Conservation (phyloP, 2,888 invertebrate genomes). For the Meteorus cinctellus region DNA sequence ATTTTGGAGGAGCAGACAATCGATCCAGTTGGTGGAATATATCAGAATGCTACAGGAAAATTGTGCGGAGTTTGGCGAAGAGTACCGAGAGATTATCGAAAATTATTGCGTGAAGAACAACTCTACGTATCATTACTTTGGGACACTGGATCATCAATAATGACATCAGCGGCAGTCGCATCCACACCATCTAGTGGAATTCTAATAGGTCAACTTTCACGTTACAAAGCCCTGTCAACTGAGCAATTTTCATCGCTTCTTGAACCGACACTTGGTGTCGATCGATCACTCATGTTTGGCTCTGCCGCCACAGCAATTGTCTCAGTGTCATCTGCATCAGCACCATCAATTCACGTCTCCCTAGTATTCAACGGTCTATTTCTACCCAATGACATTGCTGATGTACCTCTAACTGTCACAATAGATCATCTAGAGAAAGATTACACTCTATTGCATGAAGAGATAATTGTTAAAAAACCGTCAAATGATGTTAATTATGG, state of each 20-base stretch:
- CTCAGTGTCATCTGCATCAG: constrained; percentile 85
- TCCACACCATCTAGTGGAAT: constrained; percentile 61
- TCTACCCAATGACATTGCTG: constrained; percentile 77
- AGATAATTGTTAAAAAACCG: constrained; percentile 80
- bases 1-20: constrained; percentile 89
- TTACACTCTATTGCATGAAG: constrained; percentile 84
- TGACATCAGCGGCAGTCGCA: constrained; percentile 61
- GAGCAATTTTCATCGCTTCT: constrained; percentile 89
- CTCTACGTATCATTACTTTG: constrained; percentile 86
- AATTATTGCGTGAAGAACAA: constrained; percentile 85
- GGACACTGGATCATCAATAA: constrained; percentile 70
- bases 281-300: constrained; percentile 76
- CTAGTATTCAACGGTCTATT: constrained; percentile 89
- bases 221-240: constrained; percentile 84
- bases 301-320: constrained; percentile 90
- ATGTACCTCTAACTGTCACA: constrained; percentile 82
- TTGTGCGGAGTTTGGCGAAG: constrained; percentile 93
- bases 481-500: constrained; percentile 85
- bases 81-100: constrained; percentile 88
- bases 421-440: constrained; percentile 83
- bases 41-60: constrained; percentile 90
- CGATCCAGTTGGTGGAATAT: constrained; percentile 78
- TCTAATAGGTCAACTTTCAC: constrained; percentile 82
- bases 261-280: constrained; percentile 79
- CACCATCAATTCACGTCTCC: constrained; percentile 87